Conservation (phyloP, 2,888 invertebrate genomes). For the Venustoraphidia nigricollis region DNA sequence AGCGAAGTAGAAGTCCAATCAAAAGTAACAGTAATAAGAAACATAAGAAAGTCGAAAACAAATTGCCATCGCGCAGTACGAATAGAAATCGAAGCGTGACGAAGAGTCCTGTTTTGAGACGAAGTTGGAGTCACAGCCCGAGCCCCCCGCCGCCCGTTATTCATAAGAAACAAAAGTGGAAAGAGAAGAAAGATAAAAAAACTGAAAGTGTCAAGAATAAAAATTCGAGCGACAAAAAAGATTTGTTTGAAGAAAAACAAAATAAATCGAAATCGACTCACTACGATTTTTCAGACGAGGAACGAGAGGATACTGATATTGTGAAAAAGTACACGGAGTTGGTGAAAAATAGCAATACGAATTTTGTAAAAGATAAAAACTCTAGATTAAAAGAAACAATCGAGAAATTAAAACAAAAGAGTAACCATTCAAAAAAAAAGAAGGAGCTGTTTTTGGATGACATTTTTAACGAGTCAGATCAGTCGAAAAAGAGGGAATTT, state of each 20-base stretch:
- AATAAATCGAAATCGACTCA: conserved; percentile 13
- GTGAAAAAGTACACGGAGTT: conserved; percentile 6
- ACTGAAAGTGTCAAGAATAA: not conserved
- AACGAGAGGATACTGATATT: conserved; percentile 14
- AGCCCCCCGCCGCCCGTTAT: conserved; percentile 17
- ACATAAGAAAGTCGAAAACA: not conserved
- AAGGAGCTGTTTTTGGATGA: conserved; percentile 17
- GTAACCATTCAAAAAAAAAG: conserved; percentile 34
- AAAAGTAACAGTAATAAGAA: not conserved
- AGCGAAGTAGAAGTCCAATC: conserved; percentile 10
- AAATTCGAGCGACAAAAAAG: not conserved
- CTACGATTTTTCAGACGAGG: conserved; percentile 12
- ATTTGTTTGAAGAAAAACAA: conserved; percentile 23
- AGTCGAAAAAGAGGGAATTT: conserved; percentile 12
- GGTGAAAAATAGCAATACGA: not conserved
- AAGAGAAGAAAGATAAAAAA: conserved; percentile 1
- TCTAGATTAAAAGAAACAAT: conserved; percentile 36
- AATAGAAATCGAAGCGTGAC: conserved; percentile 17
- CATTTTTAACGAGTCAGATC: conserved; percentile 15
- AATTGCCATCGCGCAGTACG: conserved; percentile 4
- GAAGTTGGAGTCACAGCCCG: conserved; percentile 21
- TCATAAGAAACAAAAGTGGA: conserved; percentile 4
- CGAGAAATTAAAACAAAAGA: conserved; percentile 47
- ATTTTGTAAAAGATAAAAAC: conserved; percentile 31
- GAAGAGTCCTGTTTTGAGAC: conserved; percentile 17